Base-by-base conservation (phyloP, 1,140 invertebrate genomes). In the Sycobia sp. region DNA sequence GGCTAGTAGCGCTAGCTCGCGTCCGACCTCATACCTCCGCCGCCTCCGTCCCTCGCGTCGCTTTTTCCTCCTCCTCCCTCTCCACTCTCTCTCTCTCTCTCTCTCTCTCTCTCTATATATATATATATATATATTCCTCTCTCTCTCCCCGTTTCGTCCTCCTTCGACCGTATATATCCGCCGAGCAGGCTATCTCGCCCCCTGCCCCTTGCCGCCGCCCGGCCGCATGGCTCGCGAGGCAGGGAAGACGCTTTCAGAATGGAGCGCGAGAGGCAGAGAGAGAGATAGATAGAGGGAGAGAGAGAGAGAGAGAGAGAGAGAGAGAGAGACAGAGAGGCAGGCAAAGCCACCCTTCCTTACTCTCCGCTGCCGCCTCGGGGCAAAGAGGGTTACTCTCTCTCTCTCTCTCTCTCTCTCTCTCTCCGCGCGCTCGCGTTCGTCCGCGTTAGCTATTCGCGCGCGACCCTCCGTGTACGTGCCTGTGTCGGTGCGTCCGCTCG, bases 21-120 rank as follows among this genome's bases (percentile, higher is more conserved):
- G 58, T 36, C 65, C 63, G 59, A 67, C 62, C 57, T 67, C 67
- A 56, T 62, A 56, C 65, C 70, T 66, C 62, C 38, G 55, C 53
- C 57, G 29, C 65, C 59, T 56, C 50, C 67, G 39, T 58, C 58
- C 44, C 54, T 43, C 55, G 56, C 65, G 61, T 69, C 66, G 65
- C 65, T 68, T 65, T 69, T 67, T 73, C 65, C 68, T 71, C 71
- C 67, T 46, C 61, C 67, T 65, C 63, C 50, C 65, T 18, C 62
- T 55, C 62, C 55, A 54, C 36, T 46, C 43, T 62, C 60, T 58
- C 43, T 43, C 54, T 58, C 59, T 49, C 61, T 54, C 43, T 53
- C 59, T 59, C 59, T n/a, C n/a, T n/a, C n/a, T n/a, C n/a, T n/a
- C n/a, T n/a, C n/a, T n/a, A n/a, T n/a, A n/a, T n/a, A n/a, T n/a